Evolutionary conservation across 1,140 invertebrate genomes (phyloP).

Genomic region (Nomia melanderi): DNA sequence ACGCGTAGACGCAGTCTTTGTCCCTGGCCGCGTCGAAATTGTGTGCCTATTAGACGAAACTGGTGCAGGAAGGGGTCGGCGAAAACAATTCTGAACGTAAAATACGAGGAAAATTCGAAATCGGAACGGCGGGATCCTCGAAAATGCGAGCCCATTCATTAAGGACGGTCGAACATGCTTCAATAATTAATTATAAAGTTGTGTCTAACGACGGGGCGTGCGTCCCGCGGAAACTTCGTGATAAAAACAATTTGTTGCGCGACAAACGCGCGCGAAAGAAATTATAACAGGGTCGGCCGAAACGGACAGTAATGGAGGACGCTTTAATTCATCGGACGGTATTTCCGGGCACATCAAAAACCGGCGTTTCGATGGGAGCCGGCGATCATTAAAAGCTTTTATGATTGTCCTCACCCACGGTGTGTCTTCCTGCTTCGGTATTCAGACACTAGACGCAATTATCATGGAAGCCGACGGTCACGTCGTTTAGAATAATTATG

Average conservation of each 20-base stretch:
- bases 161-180: neutral
- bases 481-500: conserved; percentile 22
- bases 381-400: neutral
- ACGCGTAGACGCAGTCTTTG: neutral
- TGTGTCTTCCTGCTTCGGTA: neutral
- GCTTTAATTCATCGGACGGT: neutral
- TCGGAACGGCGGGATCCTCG: neutral
- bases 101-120: neutral
- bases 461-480: neutral
- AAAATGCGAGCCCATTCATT: neutral
- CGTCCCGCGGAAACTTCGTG: neutral
- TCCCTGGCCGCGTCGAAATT: neutral
- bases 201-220: neutral
- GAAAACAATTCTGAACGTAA: neutral
- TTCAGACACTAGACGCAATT: neutral
- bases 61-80: neutral
- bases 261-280: neutral
- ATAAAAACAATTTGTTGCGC: neutral
- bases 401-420: neutral
- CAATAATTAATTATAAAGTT: conserved; percentile 20
- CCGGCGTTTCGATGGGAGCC: conserved; percentile 6
- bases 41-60: neutral
- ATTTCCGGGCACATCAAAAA: neutral
- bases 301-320: neutral
- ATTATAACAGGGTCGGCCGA: neutral